phyloP scores from a whole-genome alignment of 2,797 vertebrate genomes.

The Lagodon rhomboides region DNA sequence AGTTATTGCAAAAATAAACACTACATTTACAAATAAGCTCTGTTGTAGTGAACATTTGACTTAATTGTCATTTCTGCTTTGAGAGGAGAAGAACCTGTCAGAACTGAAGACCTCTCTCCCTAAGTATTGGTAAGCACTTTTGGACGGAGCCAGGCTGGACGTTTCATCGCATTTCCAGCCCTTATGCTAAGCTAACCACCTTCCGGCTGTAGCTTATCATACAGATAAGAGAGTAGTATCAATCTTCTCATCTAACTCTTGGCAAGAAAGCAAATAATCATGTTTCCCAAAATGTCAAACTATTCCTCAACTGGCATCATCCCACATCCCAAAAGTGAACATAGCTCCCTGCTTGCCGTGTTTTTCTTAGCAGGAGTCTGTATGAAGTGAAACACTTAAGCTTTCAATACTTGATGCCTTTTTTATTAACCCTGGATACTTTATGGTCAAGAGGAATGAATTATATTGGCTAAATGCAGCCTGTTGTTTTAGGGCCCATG shows the following conservation, averaged over 20 bases:
- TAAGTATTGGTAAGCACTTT: not conserved
- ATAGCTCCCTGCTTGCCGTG: conserved; percentile 12
- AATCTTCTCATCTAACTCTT: not conserved
- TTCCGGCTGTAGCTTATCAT: too few relatives aligned
- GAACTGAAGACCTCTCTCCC: too few relatives aligned
- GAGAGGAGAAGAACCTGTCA: too few relatives aligned
- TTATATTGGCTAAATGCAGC: conserved; percentile 73
- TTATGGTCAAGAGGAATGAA: conserved; percentile 70
- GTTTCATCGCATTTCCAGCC: not conserved
- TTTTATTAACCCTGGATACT: conserved; percentile 73
- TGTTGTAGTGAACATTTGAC: too few relatives aligned
- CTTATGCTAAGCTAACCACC: not conserved
- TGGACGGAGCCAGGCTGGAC: not conserved
- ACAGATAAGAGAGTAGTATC: not conserved
- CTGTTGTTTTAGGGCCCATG: conserved; percentile 80
- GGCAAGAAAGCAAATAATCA: not conserved
- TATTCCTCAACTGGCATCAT: conserved; percentile 19
- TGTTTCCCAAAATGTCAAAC: conserved; percentile 13
- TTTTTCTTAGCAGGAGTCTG: conserved; percentile 50
- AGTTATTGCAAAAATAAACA: too few relatives aligned
- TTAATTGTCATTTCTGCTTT: too few relatives aligned
- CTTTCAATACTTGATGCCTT: conserved; percentile 65
- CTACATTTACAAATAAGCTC: too few relatives aligned
- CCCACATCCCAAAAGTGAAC: conserved; percentile 20
- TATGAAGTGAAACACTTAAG: conserved; percentile 60